Conservation (phyloP, 2,888 invertebrate genomes). For the Spodoptera exigua region DNA sequence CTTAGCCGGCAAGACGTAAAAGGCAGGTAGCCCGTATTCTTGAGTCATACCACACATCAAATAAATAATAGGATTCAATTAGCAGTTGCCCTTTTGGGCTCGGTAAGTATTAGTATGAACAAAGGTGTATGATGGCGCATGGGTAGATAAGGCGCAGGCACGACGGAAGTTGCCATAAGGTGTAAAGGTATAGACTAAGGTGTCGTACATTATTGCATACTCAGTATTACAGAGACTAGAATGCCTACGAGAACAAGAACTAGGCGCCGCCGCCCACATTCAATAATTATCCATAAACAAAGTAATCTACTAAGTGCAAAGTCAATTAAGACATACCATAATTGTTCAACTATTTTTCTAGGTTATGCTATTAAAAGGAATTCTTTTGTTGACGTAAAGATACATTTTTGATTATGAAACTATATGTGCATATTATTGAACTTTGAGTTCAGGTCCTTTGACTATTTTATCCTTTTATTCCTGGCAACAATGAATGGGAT, state of each 20-base stretch:
- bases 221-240: constrained; percentile 9
- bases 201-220: constrained; percentile 37
- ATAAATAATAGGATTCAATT: constrained; percentile 77
- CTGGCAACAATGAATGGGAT: too few relatives aligned
- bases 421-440: too few relatives aligned
- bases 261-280: constrained; percentile 13
- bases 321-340: constrained; percentile 25
- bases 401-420: too few relatives aligned
- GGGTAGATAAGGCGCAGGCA: constrained; percentile 69
- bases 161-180: constrained; percentile 76
- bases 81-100: constrained; percentile 71
- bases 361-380: too few relatives aligned
- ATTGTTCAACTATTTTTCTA: background rate
- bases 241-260: constrained; percentile 4
- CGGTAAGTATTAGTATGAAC: constrained; percentile 74
- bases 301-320: constrained; percentile 29
- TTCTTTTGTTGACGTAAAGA: too few relatives aligned
- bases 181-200: constrained; percentile 1
- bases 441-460: too few relatives aligned
- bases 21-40: constrained; percentile 61
- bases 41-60: constrained; percentile 68
- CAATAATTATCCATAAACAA: constrained; percentile 6
- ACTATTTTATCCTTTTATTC: too few relatives aligned
- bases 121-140: constrained; percentile 71
- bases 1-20: constrained; percentile 39